Evolutionary conservation across 2,797 vertebrate species (phyloP).

Genomic region (Protonibea diacanthus): DNA sequence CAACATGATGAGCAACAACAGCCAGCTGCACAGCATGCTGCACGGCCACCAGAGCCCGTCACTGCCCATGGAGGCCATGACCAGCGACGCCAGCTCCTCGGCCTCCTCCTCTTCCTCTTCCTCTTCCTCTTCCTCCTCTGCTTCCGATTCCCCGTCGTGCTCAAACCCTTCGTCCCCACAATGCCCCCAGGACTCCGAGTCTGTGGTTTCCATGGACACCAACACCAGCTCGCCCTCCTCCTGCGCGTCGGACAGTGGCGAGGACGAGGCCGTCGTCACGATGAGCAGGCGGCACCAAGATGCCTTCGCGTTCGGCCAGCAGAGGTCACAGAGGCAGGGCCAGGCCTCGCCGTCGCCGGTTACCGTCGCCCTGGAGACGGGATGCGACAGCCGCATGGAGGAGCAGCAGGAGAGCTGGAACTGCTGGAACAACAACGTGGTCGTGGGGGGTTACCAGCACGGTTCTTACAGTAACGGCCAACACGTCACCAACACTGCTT

Average conservation of each 20-base stretch:
- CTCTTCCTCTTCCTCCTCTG: slow-evolving; percentile 36
- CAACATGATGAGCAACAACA: slow-evolving; percentile 95
- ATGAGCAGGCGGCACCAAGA: slow-evolving; percentile 86
- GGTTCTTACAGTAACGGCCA: slow-evolving; percentile 60
- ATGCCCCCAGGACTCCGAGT: slow-evolving; percentile 80
- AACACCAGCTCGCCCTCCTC: slow-evolving; percentile 83
- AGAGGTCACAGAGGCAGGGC: slow-evolving; percentile 67
- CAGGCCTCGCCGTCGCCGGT: slow-evolving; percentile 60
- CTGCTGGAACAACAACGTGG: slow-evolving; percentile 79
- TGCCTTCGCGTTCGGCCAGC: slow-evolving; percentile 88
- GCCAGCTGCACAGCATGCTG: slow-evolving; percentile 90
- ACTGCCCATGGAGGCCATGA: slow-evolving; percentile 81
- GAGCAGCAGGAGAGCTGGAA: slow-evolving; percentile 76
- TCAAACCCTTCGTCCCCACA: slow-evolving; percentile 81
- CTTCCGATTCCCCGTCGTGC: slow-evolving; percentile 69
- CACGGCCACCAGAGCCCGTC: slow-evolving; percentile 73
- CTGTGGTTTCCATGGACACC: slow-evolving; percentile 83
- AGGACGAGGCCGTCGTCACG: slow-evolving; percentile 90
- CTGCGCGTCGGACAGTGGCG: slow-evolving; percentile 89
- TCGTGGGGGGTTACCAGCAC: slow-evolving; percentile 69
- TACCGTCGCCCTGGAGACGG: slow-evolving; percentile 37
- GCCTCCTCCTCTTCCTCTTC: slow-evolving; percentile 66
- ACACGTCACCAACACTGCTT: slow-evolving; percentile 81
- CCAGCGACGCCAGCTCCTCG: slow-evolving; percentile 80
- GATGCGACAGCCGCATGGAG: slow-evolving; percentile 69